A percentile compares a stretch with the other conserved stretches of the same genome.
Evolutionary conservation across 2,113 vertebrate genomes (phyloP).

Genomic region (Barbus barbus): DNA sequence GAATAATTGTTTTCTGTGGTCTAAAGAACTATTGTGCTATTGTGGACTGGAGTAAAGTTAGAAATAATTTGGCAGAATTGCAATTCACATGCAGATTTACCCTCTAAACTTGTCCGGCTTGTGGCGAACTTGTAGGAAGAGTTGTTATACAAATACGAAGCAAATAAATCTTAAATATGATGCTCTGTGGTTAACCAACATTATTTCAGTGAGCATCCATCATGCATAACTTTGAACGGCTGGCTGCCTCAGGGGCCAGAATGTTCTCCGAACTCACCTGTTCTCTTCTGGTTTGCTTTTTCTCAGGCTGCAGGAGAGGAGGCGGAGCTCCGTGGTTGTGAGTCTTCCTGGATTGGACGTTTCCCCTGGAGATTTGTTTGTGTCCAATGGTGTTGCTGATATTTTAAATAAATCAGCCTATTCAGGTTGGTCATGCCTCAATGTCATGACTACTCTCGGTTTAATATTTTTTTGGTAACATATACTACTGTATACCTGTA

Average conservation of each 20-base stretch:
- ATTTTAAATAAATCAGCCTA: constrained; percentile 72
- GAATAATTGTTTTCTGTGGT: neutral
- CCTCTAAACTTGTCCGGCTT: neutral
- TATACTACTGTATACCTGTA: too few relatives aligned
- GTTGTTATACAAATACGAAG: neutral
- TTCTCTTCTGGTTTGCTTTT: constrained; percentile 28
- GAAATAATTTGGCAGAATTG: neutral
- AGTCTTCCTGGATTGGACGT: constrained; percentile 83
- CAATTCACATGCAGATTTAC: neutral
- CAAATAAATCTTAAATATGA: neutral
- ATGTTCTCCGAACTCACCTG: neutral
- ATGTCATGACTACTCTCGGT: neutral
- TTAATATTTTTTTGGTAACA: neutral
- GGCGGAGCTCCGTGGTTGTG: constrained; percentile 84
- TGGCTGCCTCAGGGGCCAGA: neutral
- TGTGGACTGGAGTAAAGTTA: neutral
- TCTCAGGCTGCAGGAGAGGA: constrained; percentile 73
- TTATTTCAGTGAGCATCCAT: neutral
- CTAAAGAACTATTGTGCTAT: neutral
- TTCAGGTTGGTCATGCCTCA: constrained; percentile 59
- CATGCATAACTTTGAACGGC: constrained; percentile 5
- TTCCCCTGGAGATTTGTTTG: constrained; percentile 87
- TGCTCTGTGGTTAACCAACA: neutral
- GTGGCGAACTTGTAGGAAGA: neutral
- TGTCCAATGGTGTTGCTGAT: constrained; percentile 79